Evolutionary conservation across 2,113 vertebrate species (phyloP), one percentile per base, ranked within the genome.

Genomic region (Ptilorrhoa leucosticta): DNA sequence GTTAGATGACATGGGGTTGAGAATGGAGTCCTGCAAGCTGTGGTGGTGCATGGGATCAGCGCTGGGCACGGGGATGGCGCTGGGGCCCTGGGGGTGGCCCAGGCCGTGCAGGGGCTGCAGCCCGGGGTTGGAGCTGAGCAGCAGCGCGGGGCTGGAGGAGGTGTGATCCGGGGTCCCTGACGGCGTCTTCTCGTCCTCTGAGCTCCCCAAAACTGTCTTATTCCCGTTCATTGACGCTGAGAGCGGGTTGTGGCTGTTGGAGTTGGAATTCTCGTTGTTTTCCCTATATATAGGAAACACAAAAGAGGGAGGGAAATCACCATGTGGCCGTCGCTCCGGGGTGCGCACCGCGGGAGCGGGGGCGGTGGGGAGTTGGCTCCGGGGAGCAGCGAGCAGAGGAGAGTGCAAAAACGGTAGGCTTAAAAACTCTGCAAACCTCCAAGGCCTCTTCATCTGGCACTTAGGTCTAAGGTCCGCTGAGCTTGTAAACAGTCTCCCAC

Each of bases 1-100:
- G 95, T 99, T 99, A 91, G 99, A 99, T 54, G 99, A 99, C 99
- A 99, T 99, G 96, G 99, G 98, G 98, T 99, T 99, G 97, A 99
- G 99, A 97, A 99, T 99, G 97, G 98, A 98, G 98, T 99, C 99
- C 97, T 99, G 99, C 98, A 99, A 98, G 82, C 98, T 97, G 97
- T 99, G 99, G 92, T 99, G 99, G 96, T 99, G 99, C 98, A 99
- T 98, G 37, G 99, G 98, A 94, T 99, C 99, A 15, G 97, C 90
- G n/a, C 98, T 98, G 30, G 99, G 98, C 76, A 99, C 99, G 10
- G 99, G 99, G 90, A 99, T 98, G 48, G 99, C 99, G 93, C 99
- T 99, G 91, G 99, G 99, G 61, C 99, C 99, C n/a, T 98, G 99
- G 23, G 99, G 99, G 72, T 99, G 99, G 47, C 99, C 99, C 79